phyloP scores from a whole-genome alignment of 2,113 vertebrate species.

The Aix galericulata region DNA sequence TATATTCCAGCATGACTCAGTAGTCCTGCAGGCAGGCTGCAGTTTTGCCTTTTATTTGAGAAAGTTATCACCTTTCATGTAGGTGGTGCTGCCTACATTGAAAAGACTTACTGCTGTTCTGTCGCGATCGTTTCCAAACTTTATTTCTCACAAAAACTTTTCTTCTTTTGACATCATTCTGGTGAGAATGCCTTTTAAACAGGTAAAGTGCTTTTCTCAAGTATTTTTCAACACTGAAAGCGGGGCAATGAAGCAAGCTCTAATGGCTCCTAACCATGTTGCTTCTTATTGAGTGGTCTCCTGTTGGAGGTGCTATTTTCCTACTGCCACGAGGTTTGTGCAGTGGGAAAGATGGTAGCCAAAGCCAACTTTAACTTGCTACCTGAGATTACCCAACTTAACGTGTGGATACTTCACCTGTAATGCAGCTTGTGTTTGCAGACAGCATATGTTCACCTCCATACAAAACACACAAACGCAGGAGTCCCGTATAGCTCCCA shows the following conservation, averaged over 20 bases:
- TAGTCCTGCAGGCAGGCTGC: not conserved
- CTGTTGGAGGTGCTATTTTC: not conserved
- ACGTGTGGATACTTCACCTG: not conserved
- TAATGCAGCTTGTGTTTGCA: not conserved
- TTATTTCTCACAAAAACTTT: not conserved
- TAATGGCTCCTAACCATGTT: not conserved
- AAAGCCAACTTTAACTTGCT: not conserved
- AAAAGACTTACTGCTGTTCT: not conserved
- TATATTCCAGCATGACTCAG: not conserved
- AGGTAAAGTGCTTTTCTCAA: not conserved
- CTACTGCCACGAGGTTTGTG: not conserved
- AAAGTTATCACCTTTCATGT: not conserved
- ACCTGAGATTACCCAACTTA: not conserved
- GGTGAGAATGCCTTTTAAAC: not conserved
- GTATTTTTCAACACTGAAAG: not conserved
- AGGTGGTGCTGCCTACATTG: not conserved
- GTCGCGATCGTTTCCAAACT: not conserved
- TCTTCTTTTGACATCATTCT: not conserved
- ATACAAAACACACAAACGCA: not conserved
- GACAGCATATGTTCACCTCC: not conserved
- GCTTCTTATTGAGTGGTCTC: not conserved
- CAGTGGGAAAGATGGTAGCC: not conserved
- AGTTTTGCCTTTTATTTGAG: not conserved
- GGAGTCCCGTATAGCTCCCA: not conserved
- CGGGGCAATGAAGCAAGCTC: not conserved